A percentile compares a stretch with the other conserved stretches of the same genome.
Conservation (phyloP, 2,797 vertebrate genomes). For the Pitangus sulphuratus region DNA sequence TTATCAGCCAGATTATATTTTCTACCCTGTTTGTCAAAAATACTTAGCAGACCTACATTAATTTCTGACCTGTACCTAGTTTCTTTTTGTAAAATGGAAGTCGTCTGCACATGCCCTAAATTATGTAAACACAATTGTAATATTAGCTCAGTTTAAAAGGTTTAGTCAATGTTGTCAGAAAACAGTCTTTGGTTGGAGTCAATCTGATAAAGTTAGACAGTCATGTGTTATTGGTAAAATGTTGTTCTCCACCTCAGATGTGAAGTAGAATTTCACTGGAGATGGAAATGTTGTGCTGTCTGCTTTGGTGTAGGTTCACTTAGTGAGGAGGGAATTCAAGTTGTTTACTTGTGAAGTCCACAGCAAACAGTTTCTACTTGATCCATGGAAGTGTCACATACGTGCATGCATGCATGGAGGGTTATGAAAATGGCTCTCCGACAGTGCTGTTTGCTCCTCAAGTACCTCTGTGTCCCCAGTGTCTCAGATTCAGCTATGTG, state of each 20-base stretch:
- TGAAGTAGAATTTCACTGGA: background rate
- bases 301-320: background rate
- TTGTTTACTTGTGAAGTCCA: background rate
- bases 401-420: rapidly evolving
- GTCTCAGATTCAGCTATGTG: background rate
- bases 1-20: background rate
- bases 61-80: background rate
- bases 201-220: background rate
- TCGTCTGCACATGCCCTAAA: background rate
- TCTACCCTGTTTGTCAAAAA: background rate
- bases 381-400: background rate
- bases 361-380: rapidly evolving
- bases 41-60: background rate
- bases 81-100: background rate
- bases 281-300: background rate
- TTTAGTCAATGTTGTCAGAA: background rate
- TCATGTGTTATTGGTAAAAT: background rate
- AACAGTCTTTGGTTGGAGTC: background rate
- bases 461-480: background rate
- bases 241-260: background rate
- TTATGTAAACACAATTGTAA: background rate
- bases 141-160: background rate
- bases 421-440: background rate
- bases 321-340: background rate
- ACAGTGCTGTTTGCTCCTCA: background rate